Base-by-base conservation (phyloP, 2,113 vertebrate species). In the Anguilla rostrata region DNA sequence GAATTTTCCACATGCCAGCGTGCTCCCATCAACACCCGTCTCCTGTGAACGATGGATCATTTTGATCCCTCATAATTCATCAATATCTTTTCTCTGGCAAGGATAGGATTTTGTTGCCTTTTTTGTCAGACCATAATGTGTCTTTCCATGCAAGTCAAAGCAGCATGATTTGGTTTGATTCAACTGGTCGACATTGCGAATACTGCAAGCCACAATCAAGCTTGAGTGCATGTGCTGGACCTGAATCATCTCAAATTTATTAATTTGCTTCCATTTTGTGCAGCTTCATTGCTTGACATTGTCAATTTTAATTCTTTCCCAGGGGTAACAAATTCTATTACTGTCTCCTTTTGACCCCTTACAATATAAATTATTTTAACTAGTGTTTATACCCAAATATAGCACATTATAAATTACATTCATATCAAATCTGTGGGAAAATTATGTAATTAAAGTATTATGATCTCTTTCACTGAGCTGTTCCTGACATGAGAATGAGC, bases 371-470 rank as follows among this genome's bases (percentile, higher is more conserved):
- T 87, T 86, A 86, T 57, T 80, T 18, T 18, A 34, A 80, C 46
- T 83, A 43, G 78, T 46, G 66, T 56, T 83, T n/a, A 71, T 83
- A 90, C 81, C 84, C 82, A 85, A 87, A 84, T 85, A 86, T 88
- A 78, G 56, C 49, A 43, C 85, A 87, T 84, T 85, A 66, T 7
- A 91, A 85, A 87, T 85, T 82, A 29, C 40, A 41, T 26, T 34
- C 34, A 81, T 83, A 89, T 86, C 85, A 86, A 78, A 87, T 86
- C 88, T 90, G 86, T 90, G 71, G 39, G 49, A 90, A 90, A 88
- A 84, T 86, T 39, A 90, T 88, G 89, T 90, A 90, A 92, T 94
- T 92, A 91, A 92, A 88, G 75, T 80, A 89, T 88, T 89, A 91
- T 92, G 89, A 87, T 88, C 89, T 85, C 78, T 86, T 92, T 90